phyloP scores from a whole-genome alignment of 2,797 vertebrate species.

The Scarus forsteni region DNA sequence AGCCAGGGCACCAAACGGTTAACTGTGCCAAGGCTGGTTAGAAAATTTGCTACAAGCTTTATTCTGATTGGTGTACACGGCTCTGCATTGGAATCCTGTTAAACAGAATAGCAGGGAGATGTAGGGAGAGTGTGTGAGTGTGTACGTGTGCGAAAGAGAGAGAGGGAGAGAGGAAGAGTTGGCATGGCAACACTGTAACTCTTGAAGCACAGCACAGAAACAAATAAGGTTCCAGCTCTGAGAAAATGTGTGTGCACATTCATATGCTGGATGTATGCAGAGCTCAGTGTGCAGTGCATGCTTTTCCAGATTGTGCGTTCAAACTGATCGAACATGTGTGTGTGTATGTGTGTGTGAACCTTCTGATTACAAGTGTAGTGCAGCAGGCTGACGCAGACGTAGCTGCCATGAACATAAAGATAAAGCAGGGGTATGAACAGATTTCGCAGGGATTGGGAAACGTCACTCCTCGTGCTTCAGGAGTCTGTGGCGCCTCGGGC shows the following conservation, averaged over 20 bases:
- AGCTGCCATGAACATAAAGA: conserved; percentile 62
- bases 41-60: conserved; percentile 68
- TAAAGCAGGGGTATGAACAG: conserved; percentile 47
- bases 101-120: conserved; percentile 70
- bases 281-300: conserved; percentile 31
- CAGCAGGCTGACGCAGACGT: conserved; percentile 52
- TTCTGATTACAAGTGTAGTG: conserved; percentile 52
- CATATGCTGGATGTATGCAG: conserved; percentile 45
- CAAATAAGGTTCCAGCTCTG: conserved; percentile 69
- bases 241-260: conserved; percentile 71
- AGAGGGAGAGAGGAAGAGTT: conserved; percentile 61
- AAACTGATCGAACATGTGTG: conserved; percentile 28
- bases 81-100: conserved; percentile 83
- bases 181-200: conserved; percentile 81
- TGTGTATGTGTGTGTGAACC: conserved; percentile 22
- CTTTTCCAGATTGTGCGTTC: conserved; percentile 22
- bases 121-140: conserved; percentile 11
- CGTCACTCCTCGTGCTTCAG: conserved; percentile 54
- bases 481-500: conserved; percentile 50
- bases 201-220: conserved; percentile 75
- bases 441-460: conserved; percentile 62
- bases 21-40: conserved; percentile 68
- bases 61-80: conserved; percentile 77
- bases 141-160: conserved; percentile 6
- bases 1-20: conserved; percentile 68